Conservation (phyloP, 2,888 invertebrate species). For the Arge pagana region DNA sequence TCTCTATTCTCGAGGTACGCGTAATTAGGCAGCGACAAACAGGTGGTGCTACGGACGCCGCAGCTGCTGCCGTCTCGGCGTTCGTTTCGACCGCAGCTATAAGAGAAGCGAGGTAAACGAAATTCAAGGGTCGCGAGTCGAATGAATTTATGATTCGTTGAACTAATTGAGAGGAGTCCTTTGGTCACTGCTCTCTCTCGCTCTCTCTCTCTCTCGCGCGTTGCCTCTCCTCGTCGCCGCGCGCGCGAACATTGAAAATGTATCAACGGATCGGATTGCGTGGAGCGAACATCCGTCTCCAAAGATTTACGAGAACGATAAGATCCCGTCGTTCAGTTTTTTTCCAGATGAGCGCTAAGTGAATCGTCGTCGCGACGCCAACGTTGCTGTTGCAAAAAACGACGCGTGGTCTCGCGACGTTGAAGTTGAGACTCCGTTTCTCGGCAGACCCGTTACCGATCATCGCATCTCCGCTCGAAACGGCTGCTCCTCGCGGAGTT, state of each 20-base stretch:
- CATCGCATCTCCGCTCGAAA: no score
- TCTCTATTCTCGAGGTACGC: constrained; percentile 12
- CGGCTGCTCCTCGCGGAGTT: no score
- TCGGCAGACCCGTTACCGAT: no score
- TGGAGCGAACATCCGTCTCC: no score
- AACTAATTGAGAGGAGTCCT: constrained; percentile 10
- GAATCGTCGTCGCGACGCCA: background rate
- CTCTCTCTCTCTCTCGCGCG: background rate
- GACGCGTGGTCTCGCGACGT: no score
- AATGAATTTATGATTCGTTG: constrained; percentile 17
- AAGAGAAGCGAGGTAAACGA: background rate
- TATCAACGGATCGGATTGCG: no score
- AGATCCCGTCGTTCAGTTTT: background rate
- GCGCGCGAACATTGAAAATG: no score
- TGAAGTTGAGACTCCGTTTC: no score
- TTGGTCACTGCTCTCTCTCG: no score
- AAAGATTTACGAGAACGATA: background rate
- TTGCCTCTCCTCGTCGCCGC: background rate
- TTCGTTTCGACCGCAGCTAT: constrained; percentile 9
- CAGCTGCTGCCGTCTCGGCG: constrained; percentile 38
- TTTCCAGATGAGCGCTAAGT: background rate
- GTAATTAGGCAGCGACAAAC: constrained; percentile 50
- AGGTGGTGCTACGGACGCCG: constrained; percentile 43
- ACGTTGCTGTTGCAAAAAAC: background rate
- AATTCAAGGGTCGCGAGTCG: background rate